phyloP scores from a whole-genome alignment of 2,113 vertebrate species.

The Carlito syrichta region DNA sequence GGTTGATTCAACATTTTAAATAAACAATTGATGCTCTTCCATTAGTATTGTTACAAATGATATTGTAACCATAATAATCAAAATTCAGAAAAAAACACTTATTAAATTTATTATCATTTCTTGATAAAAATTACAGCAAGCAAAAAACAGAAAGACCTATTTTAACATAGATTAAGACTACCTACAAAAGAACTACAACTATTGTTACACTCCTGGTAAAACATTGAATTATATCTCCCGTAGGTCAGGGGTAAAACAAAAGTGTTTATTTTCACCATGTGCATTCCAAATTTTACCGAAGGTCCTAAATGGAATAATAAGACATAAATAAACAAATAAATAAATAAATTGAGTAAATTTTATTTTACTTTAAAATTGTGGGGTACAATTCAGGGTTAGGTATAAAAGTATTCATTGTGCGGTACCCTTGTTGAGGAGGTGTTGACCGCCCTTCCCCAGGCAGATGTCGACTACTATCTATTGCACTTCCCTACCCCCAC shows the following conservation, averaged over 20 bases:
- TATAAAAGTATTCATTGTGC: too few relatives aligned
- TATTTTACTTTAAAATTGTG: too few relatives aligned
- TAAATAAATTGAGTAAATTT: neutral
- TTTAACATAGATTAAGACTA: neutral
- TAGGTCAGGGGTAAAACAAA: neutral
- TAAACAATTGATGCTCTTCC: neutral
- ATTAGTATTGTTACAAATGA: neutral
- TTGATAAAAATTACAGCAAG: neutral
- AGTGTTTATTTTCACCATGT: neutral
- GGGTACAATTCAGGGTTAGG: too few relatives aligned
- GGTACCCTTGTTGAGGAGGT: too few relatives aligned
- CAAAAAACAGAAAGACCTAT: neutral
- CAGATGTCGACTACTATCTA: too few relatives aligned
- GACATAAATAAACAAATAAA: neutral
- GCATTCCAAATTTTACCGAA: neutral
- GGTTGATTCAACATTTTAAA: neutral
- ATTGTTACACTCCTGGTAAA: neutral
- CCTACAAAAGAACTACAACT: neutral
- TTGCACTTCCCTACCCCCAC: too few relatives aligned
- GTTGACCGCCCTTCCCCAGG: too few relatives aligned
- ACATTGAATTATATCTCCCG: neutral
- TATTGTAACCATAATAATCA: neutral
- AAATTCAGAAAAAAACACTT: neutral
- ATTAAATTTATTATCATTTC: neutral
- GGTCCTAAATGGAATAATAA: neutral